Evolutionary conservation across 2,888 invertebrate species (phyloP), one percentile per base, ranked within the genome.

Genomic region (Drosophila kokeensis): DNA sequence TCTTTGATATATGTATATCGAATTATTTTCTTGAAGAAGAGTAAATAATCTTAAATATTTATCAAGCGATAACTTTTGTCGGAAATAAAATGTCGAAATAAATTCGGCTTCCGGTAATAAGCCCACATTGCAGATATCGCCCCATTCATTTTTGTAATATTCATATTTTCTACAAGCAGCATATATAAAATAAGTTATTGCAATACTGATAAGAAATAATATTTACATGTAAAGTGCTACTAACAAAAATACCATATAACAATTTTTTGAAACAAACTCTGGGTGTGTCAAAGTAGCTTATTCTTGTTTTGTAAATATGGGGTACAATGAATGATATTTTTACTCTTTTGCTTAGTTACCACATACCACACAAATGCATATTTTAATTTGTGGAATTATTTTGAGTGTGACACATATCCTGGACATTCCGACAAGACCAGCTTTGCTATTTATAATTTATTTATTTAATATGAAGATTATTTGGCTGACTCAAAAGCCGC

Each of bases 301-400:
- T 30, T 30, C 8, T n/a, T 38, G n/a, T n/a, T 4, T n/a, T 2
- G 10, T 2, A 11, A 5, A 21, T 40, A n/a, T n/a, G n/a, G n/a
- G n/a, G n/a, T n/a, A n/a, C 24, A 24, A 24, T 27, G 27, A 27
- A 27, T 27, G 27, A 27, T 27, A 27, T 27, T 5, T 27, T 5
- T 40, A 2, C 2, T 2, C 0, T 11, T 21, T 11, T 11, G 5
- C 5, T 40, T 10, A 40, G 10, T n/a, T 4, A 4, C 1, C 2
- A 21, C 5, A 21, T 40, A 4, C 2, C n/a, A 42, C 0, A 5
- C 10, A 40, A n/a, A n/a, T 21, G 5, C 2, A 11, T 11, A 11
- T 40, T 21, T 4, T 5, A 21, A 5, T 21, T n/a, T 21, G 4
- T 21, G 40, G 5, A 21, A 21, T 21, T 21, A 2, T 30, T n/a